Percentiles rank a stretch among this genome's conserved stretches.
Conservation (phyloP, 2,113 vertebrate genomes). For the Physeter macrocephalus region DNA sequence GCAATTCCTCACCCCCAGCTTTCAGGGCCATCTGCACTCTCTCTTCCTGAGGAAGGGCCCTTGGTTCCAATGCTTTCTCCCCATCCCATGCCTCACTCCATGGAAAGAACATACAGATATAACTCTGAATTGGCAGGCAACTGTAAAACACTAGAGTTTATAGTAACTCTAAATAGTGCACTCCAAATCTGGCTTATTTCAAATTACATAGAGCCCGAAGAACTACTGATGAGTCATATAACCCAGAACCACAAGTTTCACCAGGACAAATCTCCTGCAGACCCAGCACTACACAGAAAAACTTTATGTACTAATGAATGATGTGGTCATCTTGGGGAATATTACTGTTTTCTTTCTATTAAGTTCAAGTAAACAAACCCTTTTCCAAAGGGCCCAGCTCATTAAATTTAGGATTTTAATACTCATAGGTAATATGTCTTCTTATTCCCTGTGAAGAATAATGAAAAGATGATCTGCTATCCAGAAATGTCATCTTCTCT, state of each 20-base stretch:
- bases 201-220: background rate
- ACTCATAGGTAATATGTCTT: background rate
- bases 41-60: background rate
- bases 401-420: background rate
- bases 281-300: background rate
- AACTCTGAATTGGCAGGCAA: conserved; percentile 55
- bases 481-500: background rate
- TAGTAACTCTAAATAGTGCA: background rate
- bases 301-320: background rate
- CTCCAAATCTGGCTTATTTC: conserved; percentile 17
- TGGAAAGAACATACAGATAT: conserved; percentile 30
- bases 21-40: conserved; percentile 55
- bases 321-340: background rate
- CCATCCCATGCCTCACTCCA: background rate
- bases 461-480: background rate
- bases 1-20: conserved; percentile 15
- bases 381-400: background rate
- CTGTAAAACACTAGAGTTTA: background rate
- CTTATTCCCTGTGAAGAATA: background rate
- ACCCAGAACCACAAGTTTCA: background rate
- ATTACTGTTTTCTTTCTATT: background rate
- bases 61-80: conserved; percentile 43
- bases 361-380: background rate
- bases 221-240: conserved; percentile 1
- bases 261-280: background rate